phyloP scores from a whole-genome alignment of 30 jellyfish, hydroid and myxozoan genomes.

The Aurelia aurita complex sp. Pacific region DNA sequence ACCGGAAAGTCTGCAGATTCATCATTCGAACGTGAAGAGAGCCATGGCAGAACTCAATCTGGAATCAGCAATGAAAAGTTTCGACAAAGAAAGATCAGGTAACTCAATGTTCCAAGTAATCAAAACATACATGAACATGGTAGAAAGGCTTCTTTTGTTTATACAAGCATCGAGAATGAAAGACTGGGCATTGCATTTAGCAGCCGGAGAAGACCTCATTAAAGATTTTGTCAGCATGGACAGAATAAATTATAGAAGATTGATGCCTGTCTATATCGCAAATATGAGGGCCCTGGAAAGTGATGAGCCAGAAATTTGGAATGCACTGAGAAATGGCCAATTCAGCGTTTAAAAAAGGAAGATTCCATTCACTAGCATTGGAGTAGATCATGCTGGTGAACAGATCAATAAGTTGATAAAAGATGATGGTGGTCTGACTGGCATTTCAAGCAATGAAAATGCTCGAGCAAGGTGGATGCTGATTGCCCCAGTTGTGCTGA shows the following conservation, averaged over 20 bases:
- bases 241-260: too few relatives aligned
- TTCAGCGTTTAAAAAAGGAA: conserved; percentile 23
- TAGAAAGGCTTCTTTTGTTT: conserved; percentile 12
- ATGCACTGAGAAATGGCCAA: conserved; percentile 27
- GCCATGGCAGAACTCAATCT: too few relatives aligned
- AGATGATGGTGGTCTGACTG: conserved; percentile 24
- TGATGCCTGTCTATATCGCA: too few relatives aligned
- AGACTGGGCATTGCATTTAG: conserved; percentile 34
- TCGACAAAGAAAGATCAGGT: neutral
- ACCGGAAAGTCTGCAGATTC: too few relatives aligned
- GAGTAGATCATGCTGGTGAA: conserved; percentile 47
- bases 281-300: neutral
- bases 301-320: conserved; percentile 28
- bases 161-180: conserved; percentile 20
- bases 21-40: too few relatives aligned
- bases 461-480: conserved; percentile 19
- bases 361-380: conserved; percentile 37
- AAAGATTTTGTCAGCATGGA: too few relatives aligned
- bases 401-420: conserved; percentile 37
- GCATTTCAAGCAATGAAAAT: conserved; percentile 16
- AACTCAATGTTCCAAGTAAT: conserved; percentile 4
- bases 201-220: too few relatives aligned
- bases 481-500: neutral
- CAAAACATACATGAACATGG: conserved; percentile 12
- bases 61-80: neutral